Percentiles rank a stretch among this genome's conserved stretches.
These are phyloP conservation scores for Reticulitermes speratus DNA, from an alignment of 1,140 invertebrate species.

Conservation along the genomic window DNA sequence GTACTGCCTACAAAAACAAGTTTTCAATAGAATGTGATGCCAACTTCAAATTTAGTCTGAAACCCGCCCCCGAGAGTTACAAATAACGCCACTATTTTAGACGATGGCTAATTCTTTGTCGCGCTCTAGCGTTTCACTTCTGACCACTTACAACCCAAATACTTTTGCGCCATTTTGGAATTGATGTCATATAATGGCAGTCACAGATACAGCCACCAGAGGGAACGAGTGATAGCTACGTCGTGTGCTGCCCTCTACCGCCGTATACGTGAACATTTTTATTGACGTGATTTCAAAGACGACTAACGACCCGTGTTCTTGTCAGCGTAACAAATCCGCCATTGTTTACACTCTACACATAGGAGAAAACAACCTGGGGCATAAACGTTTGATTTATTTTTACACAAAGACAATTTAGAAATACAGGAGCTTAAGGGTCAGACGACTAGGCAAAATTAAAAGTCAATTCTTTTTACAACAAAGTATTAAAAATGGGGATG, in stretches of 20 bases:
- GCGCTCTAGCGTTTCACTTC: background rate
- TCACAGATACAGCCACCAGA: slow-evolving; percentile 14
- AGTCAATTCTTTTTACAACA: too few relatives aligned
- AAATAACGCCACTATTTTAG: background rate
- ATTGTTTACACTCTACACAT: too few relatives aligned
- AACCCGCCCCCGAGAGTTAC: background rate
- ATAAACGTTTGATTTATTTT: too few relatives aligned
- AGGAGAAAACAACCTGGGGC: too few relatives aligned
- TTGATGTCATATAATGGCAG: slow-evolving; percentile 24
- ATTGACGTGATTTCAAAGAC: background rate
- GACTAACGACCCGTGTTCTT: too few relatives aligned
- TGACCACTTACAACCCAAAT: background rate
- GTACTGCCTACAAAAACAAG: background rate
- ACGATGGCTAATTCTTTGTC: background rate
- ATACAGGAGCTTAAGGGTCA: too few relatives aligned
- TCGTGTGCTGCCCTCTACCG: background rate
- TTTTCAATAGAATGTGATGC: background rate
- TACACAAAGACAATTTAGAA: too few relatives aligned
- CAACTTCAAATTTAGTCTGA: background rate
- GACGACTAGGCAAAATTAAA: too few relatives aligned
- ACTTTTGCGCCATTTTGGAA: slow-evolving; percentile 29
- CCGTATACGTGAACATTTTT: background rate
- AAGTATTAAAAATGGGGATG: too few relatives aligned
- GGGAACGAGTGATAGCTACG: background rate
- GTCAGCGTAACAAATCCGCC: too few relatives aligned